phyloP scores from a whole-genome alignment of 2,888 invertebrate genomes.

The Spodoptera picta region DNA sequence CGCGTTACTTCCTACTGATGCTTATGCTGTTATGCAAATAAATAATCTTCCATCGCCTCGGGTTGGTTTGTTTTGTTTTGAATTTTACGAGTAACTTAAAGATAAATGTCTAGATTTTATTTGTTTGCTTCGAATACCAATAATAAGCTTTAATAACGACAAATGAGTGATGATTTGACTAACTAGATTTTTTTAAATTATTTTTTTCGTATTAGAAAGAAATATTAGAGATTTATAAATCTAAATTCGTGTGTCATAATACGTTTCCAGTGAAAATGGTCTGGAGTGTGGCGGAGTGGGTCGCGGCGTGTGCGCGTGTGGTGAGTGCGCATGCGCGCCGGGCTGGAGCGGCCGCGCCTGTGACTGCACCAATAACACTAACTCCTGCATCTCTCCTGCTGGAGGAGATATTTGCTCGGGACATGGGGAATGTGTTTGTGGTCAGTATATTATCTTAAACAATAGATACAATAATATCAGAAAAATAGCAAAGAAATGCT shows the following conservation, averaged over 20 bases:
- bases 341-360: conserved; percentile 89
- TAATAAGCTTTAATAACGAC: no score
- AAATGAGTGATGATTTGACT: no score
- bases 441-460: conserved; percentile 66
- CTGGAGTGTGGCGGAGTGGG: conserved; percentile 89
- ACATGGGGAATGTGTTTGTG: conserved; percentile 93
- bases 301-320: conserved; percentile 93
- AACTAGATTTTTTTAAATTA: no score
- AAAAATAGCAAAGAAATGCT: no score
- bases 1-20: conserved; percentile 38
- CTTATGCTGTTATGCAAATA: conserved; percentile 23
- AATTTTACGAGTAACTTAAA: no score
- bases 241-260: neutral
- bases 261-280: conserved; percentile 71
- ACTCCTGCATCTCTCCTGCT: conserved; percentile 87
- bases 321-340: conserved; percentile 90
- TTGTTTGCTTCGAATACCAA: no score
- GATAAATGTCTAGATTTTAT: no score
- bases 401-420: conserved; percentile 90
- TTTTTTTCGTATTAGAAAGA: no score
- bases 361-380: conserved; percentile 85
- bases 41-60: neutral
- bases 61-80: no score
- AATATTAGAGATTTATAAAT: no score
- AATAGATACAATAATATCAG: no score